Conservation (phyloP, 1,140 invertebrate species). For the Phymastichus coffea region DNA sequence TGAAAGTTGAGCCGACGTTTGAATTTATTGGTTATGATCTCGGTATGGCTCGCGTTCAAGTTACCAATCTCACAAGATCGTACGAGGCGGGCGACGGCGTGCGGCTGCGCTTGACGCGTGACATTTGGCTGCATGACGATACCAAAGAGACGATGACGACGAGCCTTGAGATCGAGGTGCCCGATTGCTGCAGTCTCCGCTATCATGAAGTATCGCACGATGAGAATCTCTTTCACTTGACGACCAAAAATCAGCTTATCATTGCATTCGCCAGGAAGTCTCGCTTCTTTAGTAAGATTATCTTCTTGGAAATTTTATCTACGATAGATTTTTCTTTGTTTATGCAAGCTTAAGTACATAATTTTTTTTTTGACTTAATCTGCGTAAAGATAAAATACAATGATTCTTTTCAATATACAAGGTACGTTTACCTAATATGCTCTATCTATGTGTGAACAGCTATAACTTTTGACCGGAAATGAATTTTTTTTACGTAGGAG, state of each 20-base stretch:
- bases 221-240: slow-evolving; percentile 42
- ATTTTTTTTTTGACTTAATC: no score
- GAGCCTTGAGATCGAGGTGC: slow-evolving; percentile 49
- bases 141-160: neutral
- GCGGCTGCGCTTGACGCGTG: slow-evolving; percentile 45
- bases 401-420: no score
- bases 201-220: slow-evolving; percentile 38
- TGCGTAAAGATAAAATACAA: no score
- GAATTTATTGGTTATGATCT: slow-evolving; percentile 50
- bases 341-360: no score
- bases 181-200: slow-evolving; percentile 38
- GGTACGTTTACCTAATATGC: no score
- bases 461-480: no score
- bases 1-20: no score
- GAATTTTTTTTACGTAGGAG: no score
- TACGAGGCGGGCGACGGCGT: slow-evolving; percentile 56
- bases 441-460: no score
- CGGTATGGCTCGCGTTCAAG: slow-evolving; percentile 51
- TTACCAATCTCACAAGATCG: slow-evolving; percentile 48
- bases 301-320: no score
- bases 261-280: slow-evolving; percentile 35
- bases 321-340: no score
- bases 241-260: slow-evolving; percentile 33
- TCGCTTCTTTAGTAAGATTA: no score
- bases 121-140: slow-evolving; percentile 48